Evolutionary conservation across 1,140 invertebrate species (phyloP), one percentile per base, ranked within the genome.

Genomic region (Pectinophora gossypiella): DNA sequence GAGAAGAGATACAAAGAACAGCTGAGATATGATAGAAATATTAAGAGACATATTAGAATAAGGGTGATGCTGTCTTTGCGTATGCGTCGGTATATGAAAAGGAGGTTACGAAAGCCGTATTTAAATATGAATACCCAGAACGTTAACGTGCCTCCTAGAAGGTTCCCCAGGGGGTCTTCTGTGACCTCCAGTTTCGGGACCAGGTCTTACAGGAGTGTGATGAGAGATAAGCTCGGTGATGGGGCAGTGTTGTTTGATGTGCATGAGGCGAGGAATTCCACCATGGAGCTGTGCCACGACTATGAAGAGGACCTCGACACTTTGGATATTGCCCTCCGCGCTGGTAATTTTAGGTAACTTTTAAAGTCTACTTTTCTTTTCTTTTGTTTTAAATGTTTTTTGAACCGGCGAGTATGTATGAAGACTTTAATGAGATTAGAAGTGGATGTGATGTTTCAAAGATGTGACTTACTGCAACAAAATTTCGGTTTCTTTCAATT

Each of bases 311-410:
- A 85, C 60, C 71, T 85, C 68, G 84, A 87, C 60, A 83, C 80
- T 49, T 64, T 87, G 53, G 73, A 81, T 46, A 65, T 87, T 20
- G 81, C 82, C 42, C 71, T 85, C 57, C 80, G 84, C 75, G 84
- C 82, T 60, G 84, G 84, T 49, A 87, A 87, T 61, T 87, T 87
- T 77, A 87, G 84, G 84, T 87, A 72, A 61, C n/a, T n/a, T n/a
- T n/a, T n/a, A n/a, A n/a, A n/a, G n/a, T n/a, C n/a, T n/a, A n/a
- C n/a, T n/a, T n/a, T n/a, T n/a, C n/a, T n/a, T n/a, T n/a, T n/a
- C n/a, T n/a, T n/a, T n/a, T n/a, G n/a, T n/a, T n/a, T n/a, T n/a
- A n/a, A n/a, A n/a, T n/a, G n/a, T n/a, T n/a, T n/a, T n/a, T n/a
- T n/a, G n/a, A n/a, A n/a, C n/a, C n/a, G n/a, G n/a, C n/a, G n/a